Conservation (phyloP, 2,113 vertebrate species). For the Thunnus thynnus region DNA sequence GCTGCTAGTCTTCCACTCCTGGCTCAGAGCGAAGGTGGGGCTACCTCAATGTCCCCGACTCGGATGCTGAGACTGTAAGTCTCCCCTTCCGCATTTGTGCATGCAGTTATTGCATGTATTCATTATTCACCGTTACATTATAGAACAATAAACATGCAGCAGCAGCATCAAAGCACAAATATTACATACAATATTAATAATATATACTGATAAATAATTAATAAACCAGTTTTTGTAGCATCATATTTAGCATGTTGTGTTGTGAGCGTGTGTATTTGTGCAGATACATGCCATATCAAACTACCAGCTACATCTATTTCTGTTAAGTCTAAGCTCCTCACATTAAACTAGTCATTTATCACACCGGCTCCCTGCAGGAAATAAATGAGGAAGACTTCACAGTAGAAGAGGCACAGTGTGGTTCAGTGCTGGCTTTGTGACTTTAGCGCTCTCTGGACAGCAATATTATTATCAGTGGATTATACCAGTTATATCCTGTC, state of each 20-base stretch:
- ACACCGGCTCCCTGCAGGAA: slow-evolving; percentile 35
- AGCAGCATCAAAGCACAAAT: slow-evolving; percentile 14
- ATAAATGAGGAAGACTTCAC: slow-evolving; percentile 26
- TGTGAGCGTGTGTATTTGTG: slow-evolving; percentile 25
- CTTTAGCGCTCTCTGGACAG: not conserved
- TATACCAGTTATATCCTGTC: slow-evolving; percentile 30
- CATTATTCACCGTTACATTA: slow-evolving; percentile 13
- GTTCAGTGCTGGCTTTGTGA: slow-evolving; percentile 23
- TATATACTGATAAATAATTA: not conserved
- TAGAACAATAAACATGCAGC: not conserved
- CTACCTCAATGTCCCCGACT: slow-evolving; percentile 95
- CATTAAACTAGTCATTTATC: slow-evolving; percentile 37
- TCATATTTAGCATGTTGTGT: slow-evolving; percentile 4
- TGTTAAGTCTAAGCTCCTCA: slow-evolving; percentile 9
- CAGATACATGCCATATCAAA: not conserved
- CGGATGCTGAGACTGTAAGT: slow-evolving; percentile 98
- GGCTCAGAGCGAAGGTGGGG: slow-evolving; percentile 92
- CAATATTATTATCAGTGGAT: slow-evolving; percentile 35
- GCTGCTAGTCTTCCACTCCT: slow-evolving; percentile 89
- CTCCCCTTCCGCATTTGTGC: slow-evolving; percentile 59
- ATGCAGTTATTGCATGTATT: slow-evolving; percentile 15
- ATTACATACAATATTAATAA: slow-evolving; percentile 1
- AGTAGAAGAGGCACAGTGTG: slow-evolving; percentile 20
- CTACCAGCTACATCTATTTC: not conserved
- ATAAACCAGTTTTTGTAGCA: not conserved